phyloP scores from a whole-genome alignment of 2,888 invertebrate genomes.

The Pantelozetes paolii region DNA sequence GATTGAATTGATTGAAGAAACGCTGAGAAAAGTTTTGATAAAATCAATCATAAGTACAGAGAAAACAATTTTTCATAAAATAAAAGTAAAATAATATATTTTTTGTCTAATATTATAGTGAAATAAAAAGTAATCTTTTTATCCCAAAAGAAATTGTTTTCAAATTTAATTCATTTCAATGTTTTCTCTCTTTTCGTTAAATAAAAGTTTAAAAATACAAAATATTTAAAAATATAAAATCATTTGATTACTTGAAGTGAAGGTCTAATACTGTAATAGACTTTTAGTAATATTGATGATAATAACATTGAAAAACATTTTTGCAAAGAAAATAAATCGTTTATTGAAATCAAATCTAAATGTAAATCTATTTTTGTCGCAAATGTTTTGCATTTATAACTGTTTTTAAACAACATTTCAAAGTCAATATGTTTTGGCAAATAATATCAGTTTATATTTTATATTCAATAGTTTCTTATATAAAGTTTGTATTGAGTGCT shows the following conservation, averaged over 20 bases:
- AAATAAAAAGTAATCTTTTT: no score
- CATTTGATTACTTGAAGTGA: not conserved
- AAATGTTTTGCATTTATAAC: not conserved
- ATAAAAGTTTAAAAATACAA: no score
- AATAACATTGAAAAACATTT: not conserved
- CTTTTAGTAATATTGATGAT: not conserved
- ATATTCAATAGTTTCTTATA: no score
- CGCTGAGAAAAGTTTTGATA: not conserved
- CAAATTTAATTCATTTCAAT: not conserved
- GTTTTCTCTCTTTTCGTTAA: not conserved
- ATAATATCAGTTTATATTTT: no score
- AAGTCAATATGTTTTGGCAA: no score
- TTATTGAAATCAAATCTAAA: not conserved
- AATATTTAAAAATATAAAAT: not conserved
- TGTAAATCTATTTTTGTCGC: not conserved
- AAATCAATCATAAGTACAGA: not conserved
- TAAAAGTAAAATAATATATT: not conserved
- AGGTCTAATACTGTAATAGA: not conserved
- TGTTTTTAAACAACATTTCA: not conserved
- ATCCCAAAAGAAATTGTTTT: not conserved
- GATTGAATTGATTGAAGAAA: not conserved
- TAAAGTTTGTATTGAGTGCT: no score
- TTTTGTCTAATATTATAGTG: not conserved
- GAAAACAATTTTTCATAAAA: not conserved
- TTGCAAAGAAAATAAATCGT: not conserved